Evolutionary conservation across 23 tunicate genomes (phyloP).

Genomic region (Ascidia mentula): DNA sequence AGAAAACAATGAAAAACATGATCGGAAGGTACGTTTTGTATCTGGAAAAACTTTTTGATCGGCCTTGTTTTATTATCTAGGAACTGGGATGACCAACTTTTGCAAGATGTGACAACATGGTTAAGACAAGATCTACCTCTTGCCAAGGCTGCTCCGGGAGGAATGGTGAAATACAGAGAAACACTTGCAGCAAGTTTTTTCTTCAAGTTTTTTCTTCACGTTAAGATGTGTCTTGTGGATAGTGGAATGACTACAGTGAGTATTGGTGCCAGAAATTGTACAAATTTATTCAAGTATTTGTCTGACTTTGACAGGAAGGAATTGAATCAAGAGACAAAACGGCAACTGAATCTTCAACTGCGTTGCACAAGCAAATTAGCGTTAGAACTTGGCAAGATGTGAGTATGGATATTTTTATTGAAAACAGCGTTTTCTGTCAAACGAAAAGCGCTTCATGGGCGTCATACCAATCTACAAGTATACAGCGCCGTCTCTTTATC

Average conservation of each 20-base stretch:
- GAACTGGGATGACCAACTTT: constrained; percentile 55
- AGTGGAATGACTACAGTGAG: constrained; percentile 34
- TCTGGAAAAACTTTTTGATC: constrained; percentile 65
- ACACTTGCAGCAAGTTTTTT: constrained; percentile 92
- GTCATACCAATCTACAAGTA: too few relatives aligned
- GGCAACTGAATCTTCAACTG: too few relatives aligned
- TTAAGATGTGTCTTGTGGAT: constrained; percentile 23
- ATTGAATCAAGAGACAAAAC: too few relatives aligned
- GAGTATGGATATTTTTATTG: too few relatives aligned
- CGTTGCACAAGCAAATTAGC: too few relatives aligned
- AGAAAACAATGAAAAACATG: constrained; percentile 22
- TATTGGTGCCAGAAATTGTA: neutral
- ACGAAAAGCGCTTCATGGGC: too few relatives aligned
- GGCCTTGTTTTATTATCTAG: constrained; percentile 25
- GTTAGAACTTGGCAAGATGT: too few relatives aligned
- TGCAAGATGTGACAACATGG: constrained; percentile 53
- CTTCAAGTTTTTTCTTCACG: constrained; percentile 79
- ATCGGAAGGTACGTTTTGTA: constrained; percentile 38
- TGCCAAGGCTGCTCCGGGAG: constrained; percentile 79
- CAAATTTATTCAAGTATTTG: neutral
- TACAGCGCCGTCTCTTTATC: too few relatives aligned
- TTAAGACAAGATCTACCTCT: constrained; percentile 72
- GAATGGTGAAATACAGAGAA: constrained; percentile 90
- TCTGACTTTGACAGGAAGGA: too few relatives aligned
- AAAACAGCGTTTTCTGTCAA: too few relatives aligned